A percentile compares a stretch with the other conserved stretches of the same genome.
Conservation (phyloP, 2,113 vertebrate species). For the Anarrhichthys ocellatus region DNA sequence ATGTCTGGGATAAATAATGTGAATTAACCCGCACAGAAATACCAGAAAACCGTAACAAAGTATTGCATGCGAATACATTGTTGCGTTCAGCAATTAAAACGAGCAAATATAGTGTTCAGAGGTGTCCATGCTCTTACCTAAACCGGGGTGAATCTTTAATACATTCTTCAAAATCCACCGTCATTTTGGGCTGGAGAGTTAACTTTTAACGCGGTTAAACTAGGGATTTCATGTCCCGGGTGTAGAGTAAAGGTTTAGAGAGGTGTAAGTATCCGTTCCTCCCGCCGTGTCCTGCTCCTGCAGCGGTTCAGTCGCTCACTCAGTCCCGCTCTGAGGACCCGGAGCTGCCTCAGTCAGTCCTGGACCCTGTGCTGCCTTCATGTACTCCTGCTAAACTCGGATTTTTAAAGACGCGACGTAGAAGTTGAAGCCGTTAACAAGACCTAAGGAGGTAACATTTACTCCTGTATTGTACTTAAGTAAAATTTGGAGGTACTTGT, state of each 20-base stretch:
- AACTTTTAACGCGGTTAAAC: conserved; percentile 65
- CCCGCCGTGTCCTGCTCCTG: conserved; percentile 9
- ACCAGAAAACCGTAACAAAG: neutral
- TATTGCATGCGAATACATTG: neutral
- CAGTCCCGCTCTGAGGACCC: conserved; percentile 35
- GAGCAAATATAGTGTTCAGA: neutral
- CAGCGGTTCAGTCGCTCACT: neutral
- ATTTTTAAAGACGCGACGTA: rapidly evolving
- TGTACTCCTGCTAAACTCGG: rapidly evolving
- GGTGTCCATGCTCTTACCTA: conserved; percentile 71
- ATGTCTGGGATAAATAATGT: neutral
- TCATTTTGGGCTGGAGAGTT: conserved; percentile 76
- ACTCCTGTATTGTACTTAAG: neutral
- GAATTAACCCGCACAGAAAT: neutral
- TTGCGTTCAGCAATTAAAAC: conserved; percentile 51
- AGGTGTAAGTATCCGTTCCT: conserved; percentile 48
- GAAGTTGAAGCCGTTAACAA: too few relatives aligned
- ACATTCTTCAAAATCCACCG: conserved; percentile 88
- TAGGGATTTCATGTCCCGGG: conserved; percentile 75
- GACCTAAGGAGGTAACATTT: neutral
- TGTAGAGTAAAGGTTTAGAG: neutral
- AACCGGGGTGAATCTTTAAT: conserved; percentile 86
- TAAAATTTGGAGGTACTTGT: neutral
- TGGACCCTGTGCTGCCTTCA: conserved; percentile 51
- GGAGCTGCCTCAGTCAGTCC: conserved; percentile 5